Percentiles rank a stretch among this genome's conserved stretches.
phyloP scores from a whole-genome alignment of 1,140 invertebrate species.

The Bombus huntii region DNA sequence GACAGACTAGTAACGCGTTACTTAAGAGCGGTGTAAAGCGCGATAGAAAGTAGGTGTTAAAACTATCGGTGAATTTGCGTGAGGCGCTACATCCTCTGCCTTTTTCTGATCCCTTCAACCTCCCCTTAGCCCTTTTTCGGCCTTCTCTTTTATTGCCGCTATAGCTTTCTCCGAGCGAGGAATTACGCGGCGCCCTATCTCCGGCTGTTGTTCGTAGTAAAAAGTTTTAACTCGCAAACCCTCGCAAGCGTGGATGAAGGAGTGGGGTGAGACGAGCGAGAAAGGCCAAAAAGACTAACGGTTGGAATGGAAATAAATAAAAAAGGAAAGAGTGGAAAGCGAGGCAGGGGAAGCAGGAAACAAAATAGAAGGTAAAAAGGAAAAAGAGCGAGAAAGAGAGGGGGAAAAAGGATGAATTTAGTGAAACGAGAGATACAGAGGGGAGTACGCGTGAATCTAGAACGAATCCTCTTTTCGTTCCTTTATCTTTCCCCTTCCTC shows the following conservation, averaged over 20 bases:
- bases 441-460: constrained; percentile 38
- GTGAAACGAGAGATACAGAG: constrained; percentile 21
- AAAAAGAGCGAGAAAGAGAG: not conserved
- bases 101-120: not conserved
- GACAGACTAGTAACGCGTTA: not conserved
- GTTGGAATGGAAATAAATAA: not conserved
- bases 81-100: not conserved
- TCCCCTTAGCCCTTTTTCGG: not conserved
- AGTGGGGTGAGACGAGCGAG: too few species aligned
- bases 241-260: not conserved
- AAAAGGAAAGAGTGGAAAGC: not conserved
- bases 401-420: constrained; percentile 25
- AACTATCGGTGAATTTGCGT: constrained; percentile 28
- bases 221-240: constrained; percentile 49
- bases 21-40: not conserved
- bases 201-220: constrained; percentile 41
- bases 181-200: constrained; percentile 56
- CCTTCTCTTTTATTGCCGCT: constrained; percentile 35
- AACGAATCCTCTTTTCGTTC: constrained; percentile 25
- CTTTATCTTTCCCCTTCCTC: constrained; percentile 5
- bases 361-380: not conserved
- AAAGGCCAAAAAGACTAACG: constrained; percentile 4
- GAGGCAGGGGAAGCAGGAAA: not conserved
- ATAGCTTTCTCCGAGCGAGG: constrained; percentile 23
- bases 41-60: constrained; percentile 15